These are phyloP conservation scores for Archilochus colubris DNA, from an alignment of 2,113 vertebrate genomes.

Conservation along the genomic window DNA sequence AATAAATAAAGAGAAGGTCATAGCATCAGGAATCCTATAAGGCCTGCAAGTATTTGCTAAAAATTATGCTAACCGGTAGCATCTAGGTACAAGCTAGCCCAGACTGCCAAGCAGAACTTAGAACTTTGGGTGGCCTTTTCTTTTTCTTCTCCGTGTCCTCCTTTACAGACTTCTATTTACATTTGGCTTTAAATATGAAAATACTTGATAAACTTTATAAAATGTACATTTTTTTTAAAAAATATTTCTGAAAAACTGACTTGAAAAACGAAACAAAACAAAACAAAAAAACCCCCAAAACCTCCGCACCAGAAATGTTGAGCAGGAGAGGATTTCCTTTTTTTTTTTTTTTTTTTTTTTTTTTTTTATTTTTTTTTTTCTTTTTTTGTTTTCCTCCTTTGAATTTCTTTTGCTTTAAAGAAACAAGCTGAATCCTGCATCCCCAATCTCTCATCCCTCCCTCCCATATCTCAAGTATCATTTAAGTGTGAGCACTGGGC, in stretches of 20 bases:
- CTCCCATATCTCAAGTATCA: constrained; percentile 57
- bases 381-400: not conserved
- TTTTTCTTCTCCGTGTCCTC: constrained; percentile 64
- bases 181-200: constrained; percentile 91
- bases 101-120: constrained; percentile 65
- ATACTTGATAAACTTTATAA: constrained; percentile 87
- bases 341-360: not conserved
- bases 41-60: constrained; percentile 78
- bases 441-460: not conserved
- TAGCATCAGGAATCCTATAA: constrained; percentile 76
- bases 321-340: not conserved
- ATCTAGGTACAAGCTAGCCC: constrained; percentile 76
- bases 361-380: no score
- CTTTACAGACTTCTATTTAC: constrained; percentile 86
- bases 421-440: constrained; percentile 57
- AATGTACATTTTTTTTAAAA: constrained; percentile 83
- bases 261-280: constrained; percentile 67
- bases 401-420: constrained; percentile 54
- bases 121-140: constrained; percentile 68
- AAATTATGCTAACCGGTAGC: constrained; percentile 84
- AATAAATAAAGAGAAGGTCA: constrained; percentile 83
- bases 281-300: constrained; percentile 49
- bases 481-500: constrained; percentile 40
- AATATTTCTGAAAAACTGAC: constrained; percentile 81
- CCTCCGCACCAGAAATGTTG: constrained; percentile 76